Base-by-base conservation (phyloP, 2,888 invertebrate species). In the Rotaria magnacalcarata region DNA sequence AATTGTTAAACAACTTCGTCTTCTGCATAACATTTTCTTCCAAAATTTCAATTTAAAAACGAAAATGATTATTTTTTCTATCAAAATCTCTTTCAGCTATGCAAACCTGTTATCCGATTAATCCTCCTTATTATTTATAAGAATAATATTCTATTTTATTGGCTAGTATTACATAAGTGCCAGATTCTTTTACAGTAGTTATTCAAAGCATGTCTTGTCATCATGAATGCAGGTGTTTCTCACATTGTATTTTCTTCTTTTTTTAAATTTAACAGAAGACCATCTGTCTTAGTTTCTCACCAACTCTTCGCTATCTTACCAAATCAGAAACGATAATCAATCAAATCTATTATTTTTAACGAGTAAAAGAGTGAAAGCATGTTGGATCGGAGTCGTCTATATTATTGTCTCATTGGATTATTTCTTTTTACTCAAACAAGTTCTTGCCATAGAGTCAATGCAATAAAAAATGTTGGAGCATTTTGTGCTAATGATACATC, bases 401-500 rank as follows among this genome's bases (percentile, higher is more conserved):
- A 34, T 34, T 67, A 67, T 67, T 16, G 34, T 14, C 16, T 67
- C 14, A 14, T 67, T 34, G 67, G 67, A 34, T 34, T 67, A 19
- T 27, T 34, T 67, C 34, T 67, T 67, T 16, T 67, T 34, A 19
- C 34, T 34, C 67, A 67, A 34, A 67, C 67, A 34, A 67, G 67
- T 67, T 67, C 34, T 34, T 5, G 34, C 34, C 67, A 67, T 67
- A 67, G 34, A 34, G 34, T 34, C 7, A n/a, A 21, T 27, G 1
- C 14, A 34, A 16, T 67, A 19, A 34, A 67, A 80, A 80, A 80
- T 80, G 47, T 47, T 21, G 47, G 80, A 0, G 80, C 80, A 47
- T 80, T n/a, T 80, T 80, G 80, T 80, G 24, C 43, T 47, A 80
- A 80, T 80, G 80, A 80, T 80, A 47, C 80, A 80, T 5, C 86